phyloP scores from a whole-genome alignment of 2,888 invertebrate species.

The Torymus tubicola region DNA sequence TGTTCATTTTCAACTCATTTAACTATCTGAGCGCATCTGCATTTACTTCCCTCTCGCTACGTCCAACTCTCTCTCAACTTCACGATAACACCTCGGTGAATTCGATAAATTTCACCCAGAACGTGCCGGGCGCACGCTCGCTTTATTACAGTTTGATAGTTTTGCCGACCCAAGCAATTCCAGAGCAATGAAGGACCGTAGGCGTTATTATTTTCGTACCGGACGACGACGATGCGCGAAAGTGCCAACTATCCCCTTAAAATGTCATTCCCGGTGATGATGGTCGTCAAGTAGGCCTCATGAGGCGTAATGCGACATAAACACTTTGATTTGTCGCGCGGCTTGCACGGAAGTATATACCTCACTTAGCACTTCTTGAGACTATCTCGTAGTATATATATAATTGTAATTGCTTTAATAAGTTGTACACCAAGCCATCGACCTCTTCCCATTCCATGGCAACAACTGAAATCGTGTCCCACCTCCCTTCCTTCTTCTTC shows the following conservation, averaged over 20 bases:
- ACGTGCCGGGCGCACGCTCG: too few relatives aligned
- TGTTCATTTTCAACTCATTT: background rate
- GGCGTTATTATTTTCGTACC: constrained; percentile 8
- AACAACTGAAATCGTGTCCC: constrained; percentile 15
- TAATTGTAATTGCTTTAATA: background rate
- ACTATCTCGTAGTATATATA: too few relatives aligned
- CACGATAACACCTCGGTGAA: too few relatives aligned
- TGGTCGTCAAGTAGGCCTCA: constrained; percentile 37
- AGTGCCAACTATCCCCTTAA: constrained; percentile 40
- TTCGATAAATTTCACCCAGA: too few relatives aligned
- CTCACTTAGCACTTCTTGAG: too few relatives aligned
- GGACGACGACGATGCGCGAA: constrained; percentile 34
- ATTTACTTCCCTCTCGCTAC: too few relatives aligned
- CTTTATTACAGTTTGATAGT: constrained; percentile 16
- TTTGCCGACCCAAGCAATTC: background rate
- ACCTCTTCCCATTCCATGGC: background rate
- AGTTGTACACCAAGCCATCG: background rate
- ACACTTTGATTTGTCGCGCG: too few relatives aligned
- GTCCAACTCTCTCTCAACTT: too few relatives aligned
- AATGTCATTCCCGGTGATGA: constrained; percentile 28
- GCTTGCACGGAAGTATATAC: too few relatives aligned
- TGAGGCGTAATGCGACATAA: constrained; percentile 35
- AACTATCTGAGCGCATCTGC: too few relatives aligned
- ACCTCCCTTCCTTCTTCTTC: background rate
- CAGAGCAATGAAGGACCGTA: too few relatives aligned